These are phyloP conservation scores for Cyphomyrus discorhynchus DNA, from an alignment of 2,113 vertebrate genomes.

Conservation along the genomic window DNA sequence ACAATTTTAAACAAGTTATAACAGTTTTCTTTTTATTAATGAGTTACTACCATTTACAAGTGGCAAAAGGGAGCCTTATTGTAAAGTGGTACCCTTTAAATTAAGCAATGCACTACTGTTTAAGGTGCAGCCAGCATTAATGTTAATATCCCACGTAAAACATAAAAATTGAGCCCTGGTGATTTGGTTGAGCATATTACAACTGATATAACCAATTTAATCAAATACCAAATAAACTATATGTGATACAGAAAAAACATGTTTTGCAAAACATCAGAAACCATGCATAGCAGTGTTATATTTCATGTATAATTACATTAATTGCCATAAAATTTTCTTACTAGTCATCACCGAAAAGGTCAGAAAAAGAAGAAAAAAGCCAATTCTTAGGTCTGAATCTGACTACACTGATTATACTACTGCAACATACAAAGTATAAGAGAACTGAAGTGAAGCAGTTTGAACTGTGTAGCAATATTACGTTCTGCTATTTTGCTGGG, in stretches of 20 bases:
- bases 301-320: background rate
- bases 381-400: background rate
- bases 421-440: background rate
- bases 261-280: background rate
- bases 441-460: background rate
- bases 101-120: background rate
- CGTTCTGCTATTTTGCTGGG: background rate
- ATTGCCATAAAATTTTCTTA: background rate
- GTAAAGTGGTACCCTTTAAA: too few relatives aligned
- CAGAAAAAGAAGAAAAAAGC: background rate
- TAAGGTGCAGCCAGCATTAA: background rate
- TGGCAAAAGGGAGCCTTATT: too few relatives aligned
- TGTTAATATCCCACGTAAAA: background rate
- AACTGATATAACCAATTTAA: background rate
- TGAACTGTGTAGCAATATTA: background rate
- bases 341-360: background rate
- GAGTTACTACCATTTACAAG: too few relatives aligned
- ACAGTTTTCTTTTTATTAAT: too few relatives aligned
- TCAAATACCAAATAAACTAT: background rate
- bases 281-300: background rate
- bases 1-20: too few relatives aligned
- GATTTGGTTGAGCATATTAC: background rate
- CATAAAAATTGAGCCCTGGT: background rate
- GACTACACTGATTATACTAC: background rate
- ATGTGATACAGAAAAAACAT: background rate